These are phyloP conservation scores for Cyprinodon tularosa DNA, from an alignment of 2,113 vertebrate genomes.

Conservation along the genomic window DNA sequence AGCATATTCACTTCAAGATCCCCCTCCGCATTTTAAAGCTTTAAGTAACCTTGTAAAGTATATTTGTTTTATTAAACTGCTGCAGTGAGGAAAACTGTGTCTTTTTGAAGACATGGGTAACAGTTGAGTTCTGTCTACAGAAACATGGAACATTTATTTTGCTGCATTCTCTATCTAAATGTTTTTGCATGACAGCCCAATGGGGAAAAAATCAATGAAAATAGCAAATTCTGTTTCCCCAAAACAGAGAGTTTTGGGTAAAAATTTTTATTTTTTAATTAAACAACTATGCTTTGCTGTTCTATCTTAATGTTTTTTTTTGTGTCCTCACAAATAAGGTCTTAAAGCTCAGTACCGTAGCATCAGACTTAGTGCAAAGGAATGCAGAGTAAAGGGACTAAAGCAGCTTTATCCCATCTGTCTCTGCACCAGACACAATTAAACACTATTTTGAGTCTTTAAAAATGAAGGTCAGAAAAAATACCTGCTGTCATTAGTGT, in stretches of 20 bases:
- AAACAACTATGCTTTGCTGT: conserved; percentile 56
- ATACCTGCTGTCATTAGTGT: conserved; percentile 50
- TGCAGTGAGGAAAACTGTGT: conserved; percentile 59
- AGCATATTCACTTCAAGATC: too few relatives aligned
- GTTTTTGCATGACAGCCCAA: conserved; percentile 26
- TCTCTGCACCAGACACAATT: conserved; percentile 45
- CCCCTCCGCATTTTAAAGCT: too few relatives aligned
- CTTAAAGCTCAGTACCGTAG: conserved; percentile 51
- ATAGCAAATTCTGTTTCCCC: conserved; percentile 34
- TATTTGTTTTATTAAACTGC: background rate
- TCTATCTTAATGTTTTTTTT: conserved; percentile 66
- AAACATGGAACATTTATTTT: conserved; percentile 39
- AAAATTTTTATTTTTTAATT: conserved; percentile 41
- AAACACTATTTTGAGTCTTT: conserved; percentile 60
- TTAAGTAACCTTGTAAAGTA: too few relatives aligned
- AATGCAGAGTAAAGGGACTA: conserved; percentile 51
- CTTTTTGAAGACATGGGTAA: conserved; percentile 49
- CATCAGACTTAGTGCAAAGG: conserved; percentile 54
- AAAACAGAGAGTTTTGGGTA: conserved; percentile 24
- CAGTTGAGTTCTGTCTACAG: conserved; percentile 47
- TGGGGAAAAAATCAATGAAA: conserved; percentile 31
- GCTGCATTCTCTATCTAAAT: conserved; percentile 53
- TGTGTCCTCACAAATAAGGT: conserved; percentile 43
- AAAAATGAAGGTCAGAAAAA: conserved; percentile 34
- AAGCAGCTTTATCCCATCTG: conserved; percentile 36